A percentile compares a stretch with the other conserved stretches of the same genome.
Evolutionary conservation across 2,113 vertebrate genomes (phyloP).

Genomic region (Austrofundulus limnaeus): DNA sequence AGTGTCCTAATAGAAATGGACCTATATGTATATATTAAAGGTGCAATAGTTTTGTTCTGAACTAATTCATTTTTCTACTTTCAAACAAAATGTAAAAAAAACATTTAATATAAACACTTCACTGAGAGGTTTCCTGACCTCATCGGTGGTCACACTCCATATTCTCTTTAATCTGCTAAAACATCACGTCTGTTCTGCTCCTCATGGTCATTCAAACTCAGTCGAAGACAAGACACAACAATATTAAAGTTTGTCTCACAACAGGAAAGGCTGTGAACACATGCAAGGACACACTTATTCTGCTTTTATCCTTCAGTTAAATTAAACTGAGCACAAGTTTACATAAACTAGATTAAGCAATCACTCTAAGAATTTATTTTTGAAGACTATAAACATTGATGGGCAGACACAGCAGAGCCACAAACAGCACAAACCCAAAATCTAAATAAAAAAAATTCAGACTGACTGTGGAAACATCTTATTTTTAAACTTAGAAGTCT

Average conservation of each 20-base stretch:
- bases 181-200: neutral
- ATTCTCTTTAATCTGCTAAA: neutral
- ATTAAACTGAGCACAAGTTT: neutral
- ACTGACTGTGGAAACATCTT: too few species aligned
- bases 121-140: neutral
- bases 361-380: neutral
- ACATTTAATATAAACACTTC: neutral
- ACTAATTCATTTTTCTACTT: neutral
- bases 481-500: neutral
- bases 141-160: constrained; percentile 10
- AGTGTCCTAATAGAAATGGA: too few species aligned
- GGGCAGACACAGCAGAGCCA: neutral
- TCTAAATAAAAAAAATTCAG: too few species aligned
- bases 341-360: neutral
- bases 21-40: too few species aligned
- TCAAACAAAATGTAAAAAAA: neutral
- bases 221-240: constrained; percentile 1
- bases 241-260: neutral
- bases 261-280: neutral
- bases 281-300: neutral
- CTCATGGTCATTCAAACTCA: neutral
- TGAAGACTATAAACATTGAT: neutral
- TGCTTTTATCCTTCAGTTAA: neutral
- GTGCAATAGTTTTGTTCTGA: neutral
- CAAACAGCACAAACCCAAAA: neutral